Percentiles rank a stretch among this genome's conserved stretches.
These are phyloP conservation scores for Helarctos malayanus DNA, from an alignment of 2,797 vertebrate genomes.

Conservation along the genomic window DNA sequence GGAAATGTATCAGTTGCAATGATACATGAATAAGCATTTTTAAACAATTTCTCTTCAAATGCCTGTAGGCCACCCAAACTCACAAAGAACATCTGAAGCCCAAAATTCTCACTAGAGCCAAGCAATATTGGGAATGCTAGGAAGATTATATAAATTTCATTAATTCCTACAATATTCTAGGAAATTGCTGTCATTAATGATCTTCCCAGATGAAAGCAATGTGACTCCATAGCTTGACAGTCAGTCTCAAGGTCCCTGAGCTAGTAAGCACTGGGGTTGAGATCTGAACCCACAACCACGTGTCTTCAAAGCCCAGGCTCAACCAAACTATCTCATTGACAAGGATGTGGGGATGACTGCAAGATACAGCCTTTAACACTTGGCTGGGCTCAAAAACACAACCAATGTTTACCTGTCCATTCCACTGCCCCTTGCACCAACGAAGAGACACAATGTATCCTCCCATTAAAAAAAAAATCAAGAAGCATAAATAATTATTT, in stretches of 20 bases:
- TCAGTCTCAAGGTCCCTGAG: not conserved
- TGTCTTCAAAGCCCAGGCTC: not conserved
- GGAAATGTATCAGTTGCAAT: not conserved
- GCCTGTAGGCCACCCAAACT: not conserved
- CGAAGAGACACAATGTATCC: not conserved
- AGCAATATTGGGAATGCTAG: not conserved
- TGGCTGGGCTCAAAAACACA: not conserved
- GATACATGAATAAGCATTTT: not conserved
- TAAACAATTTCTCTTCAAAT: constrained; percentile 30
- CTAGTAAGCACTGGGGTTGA: not conserved
- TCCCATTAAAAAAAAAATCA: not conserved
- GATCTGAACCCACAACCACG: not conserved
- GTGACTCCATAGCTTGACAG: not conserved
- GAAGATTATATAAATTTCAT: not conserved
- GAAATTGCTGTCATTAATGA: constrained; percentile 38
- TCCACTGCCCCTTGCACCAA: not conserved
- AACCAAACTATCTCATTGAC: not conserved
- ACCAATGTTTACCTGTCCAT: not conserved
- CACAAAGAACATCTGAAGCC: constrained; percentile 1
- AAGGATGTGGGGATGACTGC: not conserved
- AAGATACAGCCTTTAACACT: not conserved
- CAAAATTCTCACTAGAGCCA: not conserved
- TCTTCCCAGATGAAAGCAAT: not conserved
- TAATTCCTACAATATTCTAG: not conserved
- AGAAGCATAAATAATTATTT: not conserved